These are phyloP conservation scores for Axis porcinus DNA, from an alignment of 2,113 vertebrate species.

Conservation along the genomic window DNA sequence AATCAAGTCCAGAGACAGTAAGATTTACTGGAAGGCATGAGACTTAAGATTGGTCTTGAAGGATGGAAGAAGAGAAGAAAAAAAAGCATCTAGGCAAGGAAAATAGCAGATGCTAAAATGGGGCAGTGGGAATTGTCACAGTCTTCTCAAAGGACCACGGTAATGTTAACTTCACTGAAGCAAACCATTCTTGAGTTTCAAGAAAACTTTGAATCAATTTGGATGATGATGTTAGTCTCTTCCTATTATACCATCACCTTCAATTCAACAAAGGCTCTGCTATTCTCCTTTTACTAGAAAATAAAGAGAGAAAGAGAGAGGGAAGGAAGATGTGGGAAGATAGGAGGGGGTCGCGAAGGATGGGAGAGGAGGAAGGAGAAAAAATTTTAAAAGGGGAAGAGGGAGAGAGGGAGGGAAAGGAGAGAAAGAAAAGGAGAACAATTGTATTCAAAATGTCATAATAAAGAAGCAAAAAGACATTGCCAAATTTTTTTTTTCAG, in stretches of 20 bases:
- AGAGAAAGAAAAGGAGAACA: background rate
- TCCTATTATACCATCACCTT: background rate
- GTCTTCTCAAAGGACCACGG: background rate
- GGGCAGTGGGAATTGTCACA: background rate
- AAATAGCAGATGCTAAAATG: background rate
- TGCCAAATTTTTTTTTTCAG: background rate
- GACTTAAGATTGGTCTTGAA: background rate
- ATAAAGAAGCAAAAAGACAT: conserved; percentile 43
- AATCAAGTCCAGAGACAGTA: background rate
- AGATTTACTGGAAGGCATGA: background rate
- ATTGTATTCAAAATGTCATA: conserved; percentile 33
- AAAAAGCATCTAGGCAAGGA: background rate
- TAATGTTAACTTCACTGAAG: background rate
- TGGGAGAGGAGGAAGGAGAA: too few species aligned
- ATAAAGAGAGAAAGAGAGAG: background rate
- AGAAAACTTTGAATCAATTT: background rate
- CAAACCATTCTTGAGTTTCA: background rate
- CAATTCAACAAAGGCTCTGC: background rate
- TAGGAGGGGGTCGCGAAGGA: fast-evolving
- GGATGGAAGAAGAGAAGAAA: background rate
- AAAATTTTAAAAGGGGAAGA: too few species aligned
- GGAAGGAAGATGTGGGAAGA: background rate
- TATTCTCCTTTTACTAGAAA: background rate
- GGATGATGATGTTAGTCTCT: background rate
- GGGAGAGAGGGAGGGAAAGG: too few species aligned